Evolutionary conservation across 2,888 invertebrate genomes (phyloP).

Genomic region (Amiota minor): DNA sequence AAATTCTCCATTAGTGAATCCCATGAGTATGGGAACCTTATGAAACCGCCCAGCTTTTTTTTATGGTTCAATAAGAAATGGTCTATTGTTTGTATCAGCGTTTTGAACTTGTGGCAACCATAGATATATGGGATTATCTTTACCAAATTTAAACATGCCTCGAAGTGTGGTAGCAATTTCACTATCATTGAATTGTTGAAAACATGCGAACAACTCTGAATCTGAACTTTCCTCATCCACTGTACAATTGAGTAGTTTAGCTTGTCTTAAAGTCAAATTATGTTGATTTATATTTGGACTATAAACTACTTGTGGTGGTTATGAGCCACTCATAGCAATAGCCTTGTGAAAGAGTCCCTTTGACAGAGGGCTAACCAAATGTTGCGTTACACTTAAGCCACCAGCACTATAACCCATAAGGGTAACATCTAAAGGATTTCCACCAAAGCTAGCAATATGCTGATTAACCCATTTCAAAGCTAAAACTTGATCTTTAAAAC

Average conservation of each 20-base stretch:
- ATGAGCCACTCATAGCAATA: conserved; percentile 75
- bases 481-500: conserved; percentile 76
- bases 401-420: conserved; percentile 74
- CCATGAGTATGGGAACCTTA: conserved; percentile 74
- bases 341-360: conserved; percentile 75
- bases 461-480: conserved; percentile 75
- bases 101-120: conserved; percentile 75
- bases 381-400: conserved; percentile 56
- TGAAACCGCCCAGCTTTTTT: conserved; percentile 72
- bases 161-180: conserved; percentile 51
- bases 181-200: conserved; percentile 63
- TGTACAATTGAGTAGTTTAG: conserved; percentile 73
- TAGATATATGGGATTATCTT: conserved; percentile 61
- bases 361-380: conserved; percentile 70
- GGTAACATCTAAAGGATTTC: conserved; percentile 75
- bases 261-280: conserved; percentile 74
- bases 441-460: conserved; percentile 76
- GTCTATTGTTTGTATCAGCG: conserved; percentile 59
- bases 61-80: conserved; percentile 75
- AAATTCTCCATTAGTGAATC: conserved; percentile 75
- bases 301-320: conserved; percentile 51
- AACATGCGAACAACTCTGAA: conserved; percentile 73
- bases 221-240: neutral
- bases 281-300: conserved; percentile 60
- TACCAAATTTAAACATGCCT: conserved; percentile 56